A percentile compares a stretch with the other conserved stretches of the same genome.
phyloP scores from a whole-genome alignment of 2,888 invertebrate genomes.

The Lycocerus yunnanus region DNA sequence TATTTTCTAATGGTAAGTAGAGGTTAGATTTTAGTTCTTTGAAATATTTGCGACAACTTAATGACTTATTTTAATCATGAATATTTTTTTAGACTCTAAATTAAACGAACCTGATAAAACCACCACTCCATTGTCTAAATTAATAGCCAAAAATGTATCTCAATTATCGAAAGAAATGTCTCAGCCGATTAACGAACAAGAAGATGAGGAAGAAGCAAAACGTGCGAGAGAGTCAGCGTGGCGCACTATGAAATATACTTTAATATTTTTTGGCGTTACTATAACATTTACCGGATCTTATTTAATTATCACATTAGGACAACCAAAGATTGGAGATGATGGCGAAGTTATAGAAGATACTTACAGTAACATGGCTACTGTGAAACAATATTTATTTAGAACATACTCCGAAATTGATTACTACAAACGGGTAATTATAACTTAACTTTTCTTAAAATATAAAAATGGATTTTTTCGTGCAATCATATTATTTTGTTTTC shows the following conservation, averaged over 20 bases:
- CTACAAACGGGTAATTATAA: constrained; percentile 41
- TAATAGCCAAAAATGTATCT: constrained; percentile 33
- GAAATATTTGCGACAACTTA: background rate
- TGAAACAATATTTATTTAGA: constrained; percentile 73
- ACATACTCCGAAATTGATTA: constrained; percentile 55
- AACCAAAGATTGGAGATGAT: constrained; percentile 72
- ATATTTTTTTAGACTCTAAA: constrained; percentile 27
- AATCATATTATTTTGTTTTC: background rate
- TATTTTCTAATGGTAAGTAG: constrained; percentile 34
- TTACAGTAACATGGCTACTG: constrained; percentile 68
- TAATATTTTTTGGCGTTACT: constrained; percentile 62
- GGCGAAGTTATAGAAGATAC: constrained; percentile 77
- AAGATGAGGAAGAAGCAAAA: constrained; percentile 36
- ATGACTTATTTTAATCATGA: background rate
- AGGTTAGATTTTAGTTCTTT: background rate
- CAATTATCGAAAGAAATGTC: constrained; percentile 25
- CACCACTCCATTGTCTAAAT: constrained; percentile 28
- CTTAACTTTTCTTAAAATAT: background rate
- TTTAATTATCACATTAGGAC: constrained; percentile 72
- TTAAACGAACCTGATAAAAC: constrained; percentile 16
- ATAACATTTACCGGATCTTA: constrained; percentile 63
- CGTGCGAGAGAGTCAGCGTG: constrained; percentile 41
- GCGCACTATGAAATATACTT: constrained; percentile 47
- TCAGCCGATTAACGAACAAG: constrained; percentile 20
- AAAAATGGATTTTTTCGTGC: too few species aligned